These are phyloP conservation scores for Procavia capensis DNA, from an alignment of 2,113 vertebrate species.

Conservation along the genomic window DNA sequence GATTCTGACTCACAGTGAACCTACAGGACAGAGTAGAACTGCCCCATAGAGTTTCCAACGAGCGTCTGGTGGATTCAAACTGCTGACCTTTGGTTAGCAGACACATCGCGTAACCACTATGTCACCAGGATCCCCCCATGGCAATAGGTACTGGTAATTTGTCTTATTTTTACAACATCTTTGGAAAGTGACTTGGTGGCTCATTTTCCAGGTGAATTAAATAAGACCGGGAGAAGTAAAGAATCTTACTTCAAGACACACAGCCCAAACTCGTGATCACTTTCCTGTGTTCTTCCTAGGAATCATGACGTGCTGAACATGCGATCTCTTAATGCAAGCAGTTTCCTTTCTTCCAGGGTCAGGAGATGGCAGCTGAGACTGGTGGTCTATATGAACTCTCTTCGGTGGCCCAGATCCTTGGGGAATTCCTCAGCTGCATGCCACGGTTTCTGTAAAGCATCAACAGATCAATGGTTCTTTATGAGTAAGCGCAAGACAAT, in stretches of 20 bases:
- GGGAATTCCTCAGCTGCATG: not conserved
- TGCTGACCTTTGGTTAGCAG: too few species aligned
- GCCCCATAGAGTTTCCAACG: too few species aligned
- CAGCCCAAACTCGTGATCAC: not conserved
- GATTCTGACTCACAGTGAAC: too few species aligned
- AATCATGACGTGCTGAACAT: not conserved
- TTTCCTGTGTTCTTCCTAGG: not conserved
- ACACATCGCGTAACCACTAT: too few species aligned
- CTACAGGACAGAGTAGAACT: too few species aligned
- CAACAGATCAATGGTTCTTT: not conserved
- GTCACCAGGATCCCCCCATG: too few species aligned
- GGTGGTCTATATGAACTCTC: not conserved
- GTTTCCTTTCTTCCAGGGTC: not conserved
- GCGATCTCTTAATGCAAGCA: not conserved
- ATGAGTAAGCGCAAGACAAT: not conserved
- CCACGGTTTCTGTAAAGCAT: not conserved
- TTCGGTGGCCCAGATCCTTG: not conserved
- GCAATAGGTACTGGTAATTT: too few species aligned
- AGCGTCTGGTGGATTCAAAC: too few species aligned
- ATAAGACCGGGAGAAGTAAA: not conserved
- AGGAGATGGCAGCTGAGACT: not conserved
- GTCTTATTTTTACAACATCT: not conserved
- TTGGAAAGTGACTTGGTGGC: not conserved
- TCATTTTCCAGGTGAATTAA: not conserved
- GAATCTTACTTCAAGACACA: not conserved